Percentiles rank a stretch among this genome's conserved stretches.
These are phyloP conservation scores for Callipepla squamata DNA, from an alignment of 2,113 vertebrate genomes.

Conservation along the genomic window DNA sequence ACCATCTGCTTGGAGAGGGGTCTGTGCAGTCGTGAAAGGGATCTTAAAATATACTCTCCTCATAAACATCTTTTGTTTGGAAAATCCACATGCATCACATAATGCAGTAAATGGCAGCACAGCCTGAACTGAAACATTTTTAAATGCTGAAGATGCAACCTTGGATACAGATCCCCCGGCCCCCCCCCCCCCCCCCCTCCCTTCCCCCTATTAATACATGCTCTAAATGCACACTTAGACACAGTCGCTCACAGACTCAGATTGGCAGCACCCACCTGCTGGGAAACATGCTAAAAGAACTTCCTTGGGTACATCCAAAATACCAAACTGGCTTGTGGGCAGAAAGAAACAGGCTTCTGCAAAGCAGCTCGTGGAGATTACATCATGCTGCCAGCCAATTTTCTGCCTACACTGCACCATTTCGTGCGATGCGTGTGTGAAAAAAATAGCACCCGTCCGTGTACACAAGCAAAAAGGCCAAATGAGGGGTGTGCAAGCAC, in stretches of 20 bases:
- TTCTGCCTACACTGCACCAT: constrained; percentile 57
- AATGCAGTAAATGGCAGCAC: constrained; percentile 56
- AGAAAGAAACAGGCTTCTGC: constrained; percentile 31
- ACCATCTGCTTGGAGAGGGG: constrained; percentile 69
- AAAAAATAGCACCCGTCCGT: fast-evolving
- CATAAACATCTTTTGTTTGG: constrained; percentile 69
- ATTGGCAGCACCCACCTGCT: constrained; percentile 64
- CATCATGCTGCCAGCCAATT: constrained; percentile 54
- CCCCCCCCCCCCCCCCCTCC: background rate
- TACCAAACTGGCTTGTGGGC: constrained; percentile 39
- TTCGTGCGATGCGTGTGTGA: background rate
- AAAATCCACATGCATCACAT: constrained; percentile 64
- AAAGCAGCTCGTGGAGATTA: constrained; percentile 26
- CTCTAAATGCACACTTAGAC: constrained; percentile 5
- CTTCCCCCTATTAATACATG: background rate
- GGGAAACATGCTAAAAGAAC: constrained; percentile 37
- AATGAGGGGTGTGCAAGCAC: background rate
- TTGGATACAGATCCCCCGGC: constrained; percentile 40
- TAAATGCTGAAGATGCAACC: constrained; percentile 63
- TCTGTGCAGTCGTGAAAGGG: constrained; percentile 58
- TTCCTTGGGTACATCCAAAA: constrained; percentile 61
- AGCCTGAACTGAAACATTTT: constrained; percentile 33
- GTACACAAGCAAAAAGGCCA: background rate
- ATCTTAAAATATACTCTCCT: constrained; percentile 65
- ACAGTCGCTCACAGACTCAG: background rate